Evolutionary conservation across 1,140 invertebrate genomes (phyloP).

Genomic region (Lamellibrachia luymesi): DNA sequence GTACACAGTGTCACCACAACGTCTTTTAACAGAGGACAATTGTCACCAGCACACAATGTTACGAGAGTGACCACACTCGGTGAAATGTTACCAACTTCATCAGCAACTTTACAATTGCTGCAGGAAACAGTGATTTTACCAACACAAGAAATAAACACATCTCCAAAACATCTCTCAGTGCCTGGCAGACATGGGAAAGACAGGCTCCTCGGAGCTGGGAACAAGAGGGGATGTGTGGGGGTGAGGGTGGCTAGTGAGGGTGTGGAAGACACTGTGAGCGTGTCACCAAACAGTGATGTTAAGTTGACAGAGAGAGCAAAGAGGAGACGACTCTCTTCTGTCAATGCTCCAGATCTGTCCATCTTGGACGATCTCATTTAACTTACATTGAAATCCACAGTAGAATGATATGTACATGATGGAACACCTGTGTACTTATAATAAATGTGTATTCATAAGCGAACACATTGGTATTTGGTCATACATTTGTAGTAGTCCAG

Average conservation of each 20-base stretch:
- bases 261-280: background rate
- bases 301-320: background rate
- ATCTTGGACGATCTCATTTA: background rate
- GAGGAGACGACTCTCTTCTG: background rate
- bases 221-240: no score
- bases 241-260: background rate
- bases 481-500: no score
- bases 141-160: background rate
- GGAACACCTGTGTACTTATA: no score
- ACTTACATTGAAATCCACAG: background rate
- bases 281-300: background rate
- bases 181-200: background rate
- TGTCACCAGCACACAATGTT: background rate
- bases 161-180: background rate
- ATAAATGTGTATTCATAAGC: no score
- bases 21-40: background rate
- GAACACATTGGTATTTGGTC: no score
- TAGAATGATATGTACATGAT: no score
- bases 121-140: background rate
- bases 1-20: background rate
- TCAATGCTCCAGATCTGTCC: background rate
- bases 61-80: background rate
- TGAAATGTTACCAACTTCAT: background rate
- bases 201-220: no score
- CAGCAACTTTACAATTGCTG: background rate